phyloP scores from a whole-genome alignment of 2,113 vertebrate species.

The Cairina moschata region DNA sequence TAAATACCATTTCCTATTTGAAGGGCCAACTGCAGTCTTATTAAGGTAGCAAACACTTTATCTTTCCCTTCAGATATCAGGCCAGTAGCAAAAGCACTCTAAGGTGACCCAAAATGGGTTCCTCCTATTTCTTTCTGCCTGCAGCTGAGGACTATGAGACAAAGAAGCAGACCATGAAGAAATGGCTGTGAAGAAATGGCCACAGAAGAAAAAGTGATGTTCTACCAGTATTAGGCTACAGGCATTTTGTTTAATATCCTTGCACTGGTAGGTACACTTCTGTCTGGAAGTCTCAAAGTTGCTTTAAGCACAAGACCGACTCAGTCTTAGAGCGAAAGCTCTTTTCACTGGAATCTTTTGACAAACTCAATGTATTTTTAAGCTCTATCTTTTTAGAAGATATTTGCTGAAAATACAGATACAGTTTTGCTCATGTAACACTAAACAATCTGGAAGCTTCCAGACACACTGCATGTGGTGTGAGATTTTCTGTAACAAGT shows the following conservation, averaged over 20 bases:
- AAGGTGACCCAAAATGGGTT: neutral
- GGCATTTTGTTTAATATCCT: neutral
- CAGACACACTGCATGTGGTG: neutral
- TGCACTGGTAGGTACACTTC: neutral
- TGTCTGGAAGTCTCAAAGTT: neutral
- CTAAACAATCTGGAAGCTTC: constrained; percentile 19
- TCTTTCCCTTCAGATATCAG: neutral
- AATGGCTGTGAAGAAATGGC: neutral
- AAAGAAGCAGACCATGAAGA: neutral
- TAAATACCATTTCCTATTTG: neutral
- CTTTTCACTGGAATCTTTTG: neutral
- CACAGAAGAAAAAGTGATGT: neutral
- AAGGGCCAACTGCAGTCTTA: neutral
- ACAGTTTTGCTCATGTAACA: neutral
- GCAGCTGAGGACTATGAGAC: neutral
- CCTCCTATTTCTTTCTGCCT: neutral
- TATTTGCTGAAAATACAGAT: constrained; percentile 8
- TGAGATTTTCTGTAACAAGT: neutral
- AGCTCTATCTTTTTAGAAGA: neutral
- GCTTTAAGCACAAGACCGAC: neutral
- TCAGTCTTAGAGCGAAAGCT: neutral
- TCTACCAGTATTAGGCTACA: accelerated
- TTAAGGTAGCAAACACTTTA: neutral
- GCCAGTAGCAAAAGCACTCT: neutral
- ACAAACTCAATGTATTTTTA: neutral